phyloP scores from a whole-genome alignment of 2,888 invertebrate genomes.

The Drosophila aldrichi region DNA sequence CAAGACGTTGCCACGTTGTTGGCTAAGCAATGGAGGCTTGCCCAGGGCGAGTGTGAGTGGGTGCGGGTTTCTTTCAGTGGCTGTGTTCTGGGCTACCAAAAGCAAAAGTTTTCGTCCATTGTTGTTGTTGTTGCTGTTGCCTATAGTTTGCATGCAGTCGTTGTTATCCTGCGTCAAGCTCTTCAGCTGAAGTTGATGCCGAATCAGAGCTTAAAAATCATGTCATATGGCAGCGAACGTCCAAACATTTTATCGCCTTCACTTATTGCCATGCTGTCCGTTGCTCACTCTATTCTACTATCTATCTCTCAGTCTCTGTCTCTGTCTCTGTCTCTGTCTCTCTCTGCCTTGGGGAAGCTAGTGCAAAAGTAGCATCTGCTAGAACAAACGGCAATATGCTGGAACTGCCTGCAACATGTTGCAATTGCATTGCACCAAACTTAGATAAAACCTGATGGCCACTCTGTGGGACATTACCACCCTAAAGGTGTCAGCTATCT shows the following conservation, averaged over 20 bases:
- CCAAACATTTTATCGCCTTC: slow-evolving; percentile 59
- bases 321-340: neutral
- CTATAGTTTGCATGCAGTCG: slow-evolving; percentile 43
- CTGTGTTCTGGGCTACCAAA: slow-evolving; percentile 31
- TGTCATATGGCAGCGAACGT: slow-evolving; percentile 67
- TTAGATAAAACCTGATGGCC: slow-evolving; percentile 48
- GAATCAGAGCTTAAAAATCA: slow-evolving; percentile 73
- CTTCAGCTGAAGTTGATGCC: slow-evolving; percentile 53
- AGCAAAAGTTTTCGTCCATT: slow-evolving; percentile 45
- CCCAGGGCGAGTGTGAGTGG: neutral
- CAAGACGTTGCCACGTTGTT: slow-evolving; percentile 43
- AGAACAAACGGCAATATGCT: slow-evolving; percentile 33
- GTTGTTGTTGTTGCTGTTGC: slow-evolving; percentile 6
- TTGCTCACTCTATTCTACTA: slow-evolving; percentile 1
- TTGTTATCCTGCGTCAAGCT: slow-evolving; percentile 45
- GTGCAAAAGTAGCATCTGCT: neutral
- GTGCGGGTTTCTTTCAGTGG: slow-evolving; percentile 27
- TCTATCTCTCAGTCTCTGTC: neutral
- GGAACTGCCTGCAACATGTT: slow-evolving; percentile 46
- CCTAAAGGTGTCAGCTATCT: slow-evolving; percentile 11
- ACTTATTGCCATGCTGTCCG: slow-evolving; percentile 57
- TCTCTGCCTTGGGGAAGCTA: slow-evolving; percentile 6
- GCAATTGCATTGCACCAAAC: slow-evolving; percentile 34
- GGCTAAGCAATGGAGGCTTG: neutral
- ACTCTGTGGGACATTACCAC: slow-evolving; percentile 2